Evolutionary conservation across 2,797 vertebrate species (phyloP).

Genomic region (Ptychobarbus kaznakovi): DNA sequence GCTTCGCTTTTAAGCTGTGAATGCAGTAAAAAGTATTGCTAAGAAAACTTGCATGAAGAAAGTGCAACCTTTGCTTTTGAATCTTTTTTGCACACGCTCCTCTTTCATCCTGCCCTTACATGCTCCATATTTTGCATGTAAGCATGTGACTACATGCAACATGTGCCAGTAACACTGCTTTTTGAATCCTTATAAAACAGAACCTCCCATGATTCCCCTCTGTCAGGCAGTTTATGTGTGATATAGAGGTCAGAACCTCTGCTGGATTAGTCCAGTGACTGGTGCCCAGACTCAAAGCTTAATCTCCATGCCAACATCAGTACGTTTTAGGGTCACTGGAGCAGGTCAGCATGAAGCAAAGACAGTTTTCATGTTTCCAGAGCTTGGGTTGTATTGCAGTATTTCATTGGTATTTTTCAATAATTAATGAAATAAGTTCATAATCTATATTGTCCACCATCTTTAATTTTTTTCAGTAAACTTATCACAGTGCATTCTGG

Average conservation of each 20-base stretch:
- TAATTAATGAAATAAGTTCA: too few species aligned
- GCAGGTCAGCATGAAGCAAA: slow-evolving; percentile 17
- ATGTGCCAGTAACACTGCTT: neutral
- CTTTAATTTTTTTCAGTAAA: neutral
- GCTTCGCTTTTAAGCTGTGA: slow-evolving; percentile 8
- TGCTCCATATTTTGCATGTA: slow-evolving; percentile 40
- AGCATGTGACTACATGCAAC: slow-evolving; percentile 43
- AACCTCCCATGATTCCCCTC: neutral
- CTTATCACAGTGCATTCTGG: neutral
- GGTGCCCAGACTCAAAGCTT: slow-evolving; percentile 43
- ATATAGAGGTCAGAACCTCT: slow-evolving; percentile 45
- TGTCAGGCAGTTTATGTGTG: slow-evolving; percentile 9
- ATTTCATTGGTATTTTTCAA: too few species aligned
- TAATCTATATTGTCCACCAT: neutral
- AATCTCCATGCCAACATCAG: slow-evolving; percentile 27
- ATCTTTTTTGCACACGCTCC: slow-evolving; percentile 25
- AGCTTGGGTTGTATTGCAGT: neutral
- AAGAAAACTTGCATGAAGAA: slow-evolving; percentile 35
- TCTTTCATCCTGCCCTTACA: slow-evolving; percentile 47
- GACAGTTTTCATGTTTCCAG: neutral
- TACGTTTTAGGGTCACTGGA: slow-evolving; percentile 38
- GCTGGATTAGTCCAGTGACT: slow-evolving; percentile 46
- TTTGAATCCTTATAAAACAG: slow-evolving; percentile 15
- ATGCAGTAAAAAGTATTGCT: slow-evolving; percentile 13
- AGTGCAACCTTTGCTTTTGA: slow-evolving; percentile 5